A percentile compares a stretch with the other conserved stretches of the same genome.
These are phyloP conservation scores for Dinomys branickii DNA, from an alignment of 2,113 vertebrate species.

Conservation along the genomic window DNA sequence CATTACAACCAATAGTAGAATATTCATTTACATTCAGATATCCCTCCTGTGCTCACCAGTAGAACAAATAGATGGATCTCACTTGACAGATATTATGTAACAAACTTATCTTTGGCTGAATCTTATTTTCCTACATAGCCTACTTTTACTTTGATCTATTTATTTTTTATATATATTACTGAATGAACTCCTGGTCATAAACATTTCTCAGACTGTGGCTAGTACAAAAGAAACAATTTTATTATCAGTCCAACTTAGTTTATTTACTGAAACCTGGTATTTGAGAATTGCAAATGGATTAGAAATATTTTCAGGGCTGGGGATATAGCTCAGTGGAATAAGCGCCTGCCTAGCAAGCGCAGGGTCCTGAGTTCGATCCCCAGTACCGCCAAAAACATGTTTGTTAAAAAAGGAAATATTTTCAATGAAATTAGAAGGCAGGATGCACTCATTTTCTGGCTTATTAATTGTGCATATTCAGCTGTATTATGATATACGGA, in stretches of 20 bases:
- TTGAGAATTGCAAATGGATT: constrained; percentile 29
- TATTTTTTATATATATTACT: neutral
- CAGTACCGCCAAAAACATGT: no score
- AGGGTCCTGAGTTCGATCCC: no score
- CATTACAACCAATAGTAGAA: neutral
- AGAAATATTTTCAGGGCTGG: no score
- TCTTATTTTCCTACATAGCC: constrained; percentile 33
- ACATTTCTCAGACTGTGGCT: neutral
- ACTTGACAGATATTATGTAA: neutral
- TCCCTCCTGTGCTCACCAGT: neutral
- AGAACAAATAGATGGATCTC: neutral
- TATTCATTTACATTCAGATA: constrained; percentile 4
- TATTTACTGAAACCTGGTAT: neutral
- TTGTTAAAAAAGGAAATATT: no score
- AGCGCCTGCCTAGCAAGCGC: no score
- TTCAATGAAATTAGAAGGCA: constrained; percentile 52
- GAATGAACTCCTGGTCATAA: constrained; percentile 2
- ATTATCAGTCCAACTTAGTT: neutral
- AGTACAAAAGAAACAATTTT: neutral
- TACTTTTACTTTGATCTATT: neutral
- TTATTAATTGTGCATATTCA: neutral
- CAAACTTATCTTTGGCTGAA: neutral
- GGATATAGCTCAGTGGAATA: no score
- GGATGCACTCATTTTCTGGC: neutral
- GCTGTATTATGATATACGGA: neutral